Conservation (phyloP, 2,797 vertebrate genomes). For the Acipenser transmontanus region DNA sequence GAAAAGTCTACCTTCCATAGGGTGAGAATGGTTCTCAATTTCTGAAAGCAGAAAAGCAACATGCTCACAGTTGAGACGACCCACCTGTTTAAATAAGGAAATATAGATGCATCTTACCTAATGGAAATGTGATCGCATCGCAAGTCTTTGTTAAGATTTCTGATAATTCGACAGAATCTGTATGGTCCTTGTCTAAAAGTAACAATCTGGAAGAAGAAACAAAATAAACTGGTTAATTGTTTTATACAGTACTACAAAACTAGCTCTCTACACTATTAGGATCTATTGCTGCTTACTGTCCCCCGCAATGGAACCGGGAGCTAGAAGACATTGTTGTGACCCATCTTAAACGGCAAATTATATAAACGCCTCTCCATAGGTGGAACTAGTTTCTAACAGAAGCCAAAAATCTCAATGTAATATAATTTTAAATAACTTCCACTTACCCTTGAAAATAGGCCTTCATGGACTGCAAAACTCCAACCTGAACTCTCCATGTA, state of each 20-base stretch:
- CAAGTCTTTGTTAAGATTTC: constrained; percentile 86
- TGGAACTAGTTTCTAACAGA: background rate
- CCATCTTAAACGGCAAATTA: background rate
- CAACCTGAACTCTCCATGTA: constrained; percentile 92
- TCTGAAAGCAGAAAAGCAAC: background rate
- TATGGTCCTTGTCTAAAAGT: constrained; percentile 76
- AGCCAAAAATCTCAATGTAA: background rate
- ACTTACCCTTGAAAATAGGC: constrained; percentile 83
- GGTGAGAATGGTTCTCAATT: background rate
- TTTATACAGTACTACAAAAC: no score
- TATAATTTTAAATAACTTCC: background rate
- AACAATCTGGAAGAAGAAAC: constrained; percentile 62
- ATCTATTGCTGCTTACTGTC: no score
- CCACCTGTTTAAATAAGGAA: no score
- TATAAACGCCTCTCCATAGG: no score
- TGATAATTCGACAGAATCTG: constrained; percentile 63
- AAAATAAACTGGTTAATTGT: constrained; percentile 13
- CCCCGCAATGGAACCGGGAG: no score
- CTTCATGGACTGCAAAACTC: constrained; percentile 87
- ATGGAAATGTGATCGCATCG: constrained; percentile 77
- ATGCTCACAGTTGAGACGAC: background rate
- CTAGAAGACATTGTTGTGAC: no score
- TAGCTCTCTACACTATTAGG: no score
- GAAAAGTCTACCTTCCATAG: no score
- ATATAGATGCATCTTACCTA: constrained; percentile 61